phyloP scores from a whole-genome alignment of 2,888 invertebrate species.

The Drosophila nigritarsus region DNA sequence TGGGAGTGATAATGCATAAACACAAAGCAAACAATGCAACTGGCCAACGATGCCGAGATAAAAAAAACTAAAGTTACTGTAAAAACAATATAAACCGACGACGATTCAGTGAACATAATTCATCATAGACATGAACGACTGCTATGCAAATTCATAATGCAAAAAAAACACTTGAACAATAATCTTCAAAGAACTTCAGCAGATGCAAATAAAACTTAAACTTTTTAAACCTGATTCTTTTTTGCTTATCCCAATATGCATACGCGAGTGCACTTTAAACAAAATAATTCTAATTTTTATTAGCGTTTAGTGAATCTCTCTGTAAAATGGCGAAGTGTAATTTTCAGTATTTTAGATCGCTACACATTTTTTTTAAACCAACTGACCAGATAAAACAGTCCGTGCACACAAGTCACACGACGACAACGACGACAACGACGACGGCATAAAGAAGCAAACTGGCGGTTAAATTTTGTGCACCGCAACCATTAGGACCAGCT shows the following conservation, averaged over 20 bases:
- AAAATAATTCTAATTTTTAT: not conserved
- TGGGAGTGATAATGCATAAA: constrained; percentile 58
- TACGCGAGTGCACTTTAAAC: constrained; percentile 30
- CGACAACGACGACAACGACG: constrained; percentile 32
- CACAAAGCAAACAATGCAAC: constrained; percentile 45
- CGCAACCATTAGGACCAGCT: constrained; percentile 6
- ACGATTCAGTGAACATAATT: constrained; percentile 25
- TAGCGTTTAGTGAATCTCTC: not conserved
- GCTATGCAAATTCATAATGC: constrained; percentile 35
- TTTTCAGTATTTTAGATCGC: constrained; percentile 4
- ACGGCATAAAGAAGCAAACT: constrained; percentile 42
- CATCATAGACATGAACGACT: constrained; percentile 30
- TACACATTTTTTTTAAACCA: constrained; percentile 32
- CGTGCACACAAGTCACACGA: constrained; percentile 44
- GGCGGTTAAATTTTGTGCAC: constrained; percentile 42
- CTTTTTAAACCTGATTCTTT: constrained; percentile 20
- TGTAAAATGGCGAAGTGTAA: not conserved
- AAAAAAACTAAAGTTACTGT: constrained; percentile 31
- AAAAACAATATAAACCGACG: constrained; percentile 26
- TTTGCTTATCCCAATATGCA: constrained; percentile 32
- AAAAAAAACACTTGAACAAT: constrained; percentile 19
- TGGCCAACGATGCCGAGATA: constrained; percentile 42
- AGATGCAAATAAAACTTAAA: constrained; percentile 18
- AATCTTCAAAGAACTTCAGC: constrained; percentile 12
- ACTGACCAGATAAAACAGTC: constrained; percentile 25